A percentile compares a stretch with the other conserved stretches of the same genome.
These are phyloP conservation scores for Aplochiton taeniatus DNA, from an alignment of 2,797 vertebrate genomes.

Conservation along the genomic window DNA sequence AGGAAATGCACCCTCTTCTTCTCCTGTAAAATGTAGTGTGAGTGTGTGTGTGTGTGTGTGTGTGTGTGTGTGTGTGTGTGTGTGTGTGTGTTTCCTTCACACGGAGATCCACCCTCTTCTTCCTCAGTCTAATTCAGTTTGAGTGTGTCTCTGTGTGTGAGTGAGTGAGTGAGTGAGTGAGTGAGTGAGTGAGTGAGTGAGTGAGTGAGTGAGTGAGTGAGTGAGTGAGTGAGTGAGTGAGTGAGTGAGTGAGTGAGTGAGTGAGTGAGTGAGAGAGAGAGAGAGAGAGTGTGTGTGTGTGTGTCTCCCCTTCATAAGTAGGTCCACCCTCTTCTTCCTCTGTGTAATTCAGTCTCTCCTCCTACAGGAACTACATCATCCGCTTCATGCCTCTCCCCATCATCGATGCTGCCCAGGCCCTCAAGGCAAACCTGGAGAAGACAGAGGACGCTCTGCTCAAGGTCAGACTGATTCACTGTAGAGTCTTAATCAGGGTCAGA, in stretches of 20 bases:
- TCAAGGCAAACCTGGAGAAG: conserved; percentile 95
- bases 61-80: not conserved
- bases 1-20: too few species aligned
- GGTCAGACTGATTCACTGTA: conserved; percentile 66
- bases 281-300: too few species aligned
- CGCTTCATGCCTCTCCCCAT: conserved; percentile 98
- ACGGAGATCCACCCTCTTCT: not conserved
- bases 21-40: not conserved
- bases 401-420: conserved; percentile 94
- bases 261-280: too few species aligned
- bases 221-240: too few species aligned
- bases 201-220: too few species aligned
- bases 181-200: too few species aligned
- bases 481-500: too few species aligned
- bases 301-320: too few species aligned
- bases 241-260: too few species aligned
- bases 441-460: conserved; percentile 95
- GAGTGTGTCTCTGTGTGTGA: not conserved
- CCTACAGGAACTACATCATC: conserved; percentile 89
- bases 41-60: not conserved
- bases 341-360: too few species aligned
- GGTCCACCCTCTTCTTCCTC: too few species aligned
- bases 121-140: not conserved
- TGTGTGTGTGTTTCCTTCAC: not conserved
- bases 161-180: not conserved